phyloP scores from a whole-genome alignment of 1,140 invertebrate species.

The Hypothenemus hampei region DNA sequence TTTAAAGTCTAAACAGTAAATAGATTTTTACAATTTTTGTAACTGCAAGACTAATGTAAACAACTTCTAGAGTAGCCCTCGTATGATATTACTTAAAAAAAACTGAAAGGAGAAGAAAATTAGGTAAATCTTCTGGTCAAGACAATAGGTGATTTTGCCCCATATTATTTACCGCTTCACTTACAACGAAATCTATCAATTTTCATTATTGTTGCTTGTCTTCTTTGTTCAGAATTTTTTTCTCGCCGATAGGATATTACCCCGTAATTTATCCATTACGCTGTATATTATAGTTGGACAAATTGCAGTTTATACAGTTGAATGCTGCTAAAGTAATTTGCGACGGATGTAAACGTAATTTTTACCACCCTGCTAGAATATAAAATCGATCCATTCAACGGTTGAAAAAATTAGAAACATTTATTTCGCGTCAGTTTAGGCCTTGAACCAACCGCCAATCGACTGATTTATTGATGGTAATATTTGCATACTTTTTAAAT shows the following conservation, averaged over 20 bases:
- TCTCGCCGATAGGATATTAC: slow-evolving; percentile 1
- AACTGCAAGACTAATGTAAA: no score
- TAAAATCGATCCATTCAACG: no score
- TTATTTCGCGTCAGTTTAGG: background rate
- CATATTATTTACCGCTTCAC: slow-evolving; percentile 15
- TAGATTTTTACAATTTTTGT: no score
- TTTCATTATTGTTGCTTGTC: slow-evolving; percentile 15
- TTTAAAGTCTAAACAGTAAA: no score
- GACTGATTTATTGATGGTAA: no score
- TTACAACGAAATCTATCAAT: slow-evolving; percentile 20
- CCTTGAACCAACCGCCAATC: slow-evolving; percentile 1
- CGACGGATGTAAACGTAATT: background rate
- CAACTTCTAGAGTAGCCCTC: no score
- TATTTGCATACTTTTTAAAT: no score
- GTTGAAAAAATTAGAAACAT: background rate
- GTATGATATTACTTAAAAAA: no score
- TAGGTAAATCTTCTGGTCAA: no score
- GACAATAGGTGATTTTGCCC: no score
- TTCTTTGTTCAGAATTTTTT: slow-evolving; percentile 16
- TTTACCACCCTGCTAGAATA: background rate
- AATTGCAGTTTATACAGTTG: slow-evolving; percentile 13
- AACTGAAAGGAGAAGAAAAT: no score
- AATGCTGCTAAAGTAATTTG: slow-evolving; percentile 14
- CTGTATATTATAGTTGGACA: background rate
- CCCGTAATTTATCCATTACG: slow-evolving; percentile 15